A percentile compares a stretch with the other conserved stretches of the same genome.
Evolutionary conservation across 2,113 vertebrate species (phyloP).

Genomic region (Oxyruncus cristatus): DNA sequence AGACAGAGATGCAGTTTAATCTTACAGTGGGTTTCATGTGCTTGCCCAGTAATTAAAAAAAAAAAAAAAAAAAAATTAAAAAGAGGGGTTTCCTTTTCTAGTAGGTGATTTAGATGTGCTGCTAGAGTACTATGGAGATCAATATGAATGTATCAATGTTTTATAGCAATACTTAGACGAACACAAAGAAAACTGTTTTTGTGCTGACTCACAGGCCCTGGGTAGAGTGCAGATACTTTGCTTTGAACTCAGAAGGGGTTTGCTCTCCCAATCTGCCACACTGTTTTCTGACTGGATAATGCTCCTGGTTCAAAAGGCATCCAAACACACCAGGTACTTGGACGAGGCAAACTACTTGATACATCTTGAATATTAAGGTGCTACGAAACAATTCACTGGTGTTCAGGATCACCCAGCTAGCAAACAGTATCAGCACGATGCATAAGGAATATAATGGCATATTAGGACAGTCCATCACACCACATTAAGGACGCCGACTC

Average conservation of each 20-base stretch:
- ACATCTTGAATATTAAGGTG: background rate
- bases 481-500: background rate
- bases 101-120: background rate
- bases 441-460: fast-evolving
- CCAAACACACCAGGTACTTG: background rate
- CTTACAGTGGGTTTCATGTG: background rate
- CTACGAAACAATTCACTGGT: background rate
- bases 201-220: background rate
- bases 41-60: background rate
- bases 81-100: background rate
- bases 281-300: background rate
- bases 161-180: background rate
- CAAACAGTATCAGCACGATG: fast-evolving
- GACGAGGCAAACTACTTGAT: background rate
- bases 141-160: background rate
- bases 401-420: background rate
- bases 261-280: background rate
- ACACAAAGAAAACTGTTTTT: background rate
- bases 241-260: background rate
- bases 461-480: background rate
- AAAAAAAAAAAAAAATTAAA: background rate
- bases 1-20: background rate
- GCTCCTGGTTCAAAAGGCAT: background rate
- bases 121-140: background rate
- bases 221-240: background rate